Conservation (phyloP, 2,113 vertebrate species). For the Dicrurus megarhynchus region DNA sequence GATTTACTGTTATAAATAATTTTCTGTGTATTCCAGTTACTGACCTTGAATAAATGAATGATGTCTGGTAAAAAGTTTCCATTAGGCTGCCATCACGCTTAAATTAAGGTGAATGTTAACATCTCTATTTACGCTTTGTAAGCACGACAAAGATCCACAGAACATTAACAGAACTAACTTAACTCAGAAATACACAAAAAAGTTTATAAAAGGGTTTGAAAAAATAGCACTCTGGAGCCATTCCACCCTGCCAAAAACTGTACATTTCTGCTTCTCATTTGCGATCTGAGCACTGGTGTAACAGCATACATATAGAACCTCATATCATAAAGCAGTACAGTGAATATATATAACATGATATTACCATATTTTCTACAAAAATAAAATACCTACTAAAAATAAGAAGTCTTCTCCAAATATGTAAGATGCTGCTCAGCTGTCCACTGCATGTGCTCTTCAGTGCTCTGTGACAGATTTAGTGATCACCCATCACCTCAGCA, state of each 20-base stretch:
- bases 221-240: neutral
- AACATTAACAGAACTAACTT: neutral
- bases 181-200: neutral
- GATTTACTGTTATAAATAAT: neutral
- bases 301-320: neutral
- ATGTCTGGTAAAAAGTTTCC: neutral
- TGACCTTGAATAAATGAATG: neutral
- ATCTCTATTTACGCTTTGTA: neutral
- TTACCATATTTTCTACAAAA: neutral
- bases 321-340: neutral
- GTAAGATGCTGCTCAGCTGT: neutral
- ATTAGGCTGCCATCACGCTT: neutral
- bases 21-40: neutral
- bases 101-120: neutral
- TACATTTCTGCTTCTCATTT: neutral
- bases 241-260: neutral
- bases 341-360: neutral
- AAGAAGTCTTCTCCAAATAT: neutral
- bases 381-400: neutral
- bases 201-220: neutral
- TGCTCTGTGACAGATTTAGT: neutral
- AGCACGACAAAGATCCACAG: neutral
- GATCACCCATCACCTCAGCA: neutral
- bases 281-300: neutral
- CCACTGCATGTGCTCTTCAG: neutral